Evolutionary conservation across 2,797 vertebrate species (phyloP), one percentile per base, ranked within the genome.

Genomic region (Pipistrellus pipistrellus): DNA sequence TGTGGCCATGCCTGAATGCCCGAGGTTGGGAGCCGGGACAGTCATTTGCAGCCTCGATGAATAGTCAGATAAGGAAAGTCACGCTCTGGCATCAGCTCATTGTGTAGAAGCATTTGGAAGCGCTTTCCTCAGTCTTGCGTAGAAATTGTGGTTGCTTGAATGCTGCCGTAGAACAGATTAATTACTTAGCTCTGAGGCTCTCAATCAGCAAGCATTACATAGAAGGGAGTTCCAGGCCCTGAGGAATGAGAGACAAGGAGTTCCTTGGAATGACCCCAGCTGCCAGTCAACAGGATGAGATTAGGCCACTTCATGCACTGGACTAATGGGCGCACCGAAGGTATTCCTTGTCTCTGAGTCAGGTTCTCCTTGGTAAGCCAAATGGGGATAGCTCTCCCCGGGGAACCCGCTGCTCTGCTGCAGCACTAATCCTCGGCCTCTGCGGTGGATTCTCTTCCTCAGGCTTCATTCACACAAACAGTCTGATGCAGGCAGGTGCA

Each of bases 161-260:
- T 20, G 23, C 96, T 89, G 68, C 78, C 87, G 91, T 90, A 80
- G 93, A 86, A 94, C 73, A 87, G 73, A 96, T 93, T 66, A 96
- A 76, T 91, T 93, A 66, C 73, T 80, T 83, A 84, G 73, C 53
- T 71, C 91, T 71, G 77, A 94, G 35, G 69, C 57, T 75, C 71
- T 91, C 25, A 27, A 20, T 82, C 95, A 76, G 91, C 46, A 87
- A 68, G 85, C 88, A 72, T 93, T 46, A 78, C 66, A 77, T 13
- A 81, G 84, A 75, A 82, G 87, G 76, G 80, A 81, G 89, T 92
- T 91, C 85, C 77, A 72, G 41, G 73, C 89, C 76, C 72, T 30
- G 21, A 75, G 14, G 57, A 71, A 90, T 44, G 73, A 17, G 12
- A 88, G 62, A 84, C 51, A 72, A 72, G 75, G 48, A 86, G 80